phyloP scores from a whole-genome alignment of 2,797 vertebrate genomes.

The Pseudomugil tenellus region DNA sequence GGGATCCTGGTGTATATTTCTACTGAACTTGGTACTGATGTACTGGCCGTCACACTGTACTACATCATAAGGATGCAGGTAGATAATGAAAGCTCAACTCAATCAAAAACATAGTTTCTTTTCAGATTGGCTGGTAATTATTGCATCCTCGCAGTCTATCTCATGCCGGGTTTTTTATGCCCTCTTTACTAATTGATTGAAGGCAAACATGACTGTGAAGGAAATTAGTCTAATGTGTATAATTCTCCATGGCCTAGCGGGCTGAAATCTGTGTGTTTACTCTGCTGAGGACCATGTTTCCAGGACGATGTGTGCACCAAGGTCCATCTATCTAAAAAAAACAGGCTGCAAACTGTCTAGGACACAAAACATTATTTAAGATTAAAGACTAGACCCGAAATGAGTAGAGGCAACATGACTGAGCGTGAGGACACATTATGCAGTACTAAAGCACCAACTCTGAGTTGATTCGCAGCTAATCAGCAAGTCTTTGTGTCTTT shows the following conservation, averaged over 20 bases:
- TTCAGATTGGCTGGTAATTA: constrained; percentile 2
- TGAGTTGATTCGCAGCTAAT: constrained; percentile 19
- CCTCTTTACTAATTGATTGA: constrained; percentile 55
- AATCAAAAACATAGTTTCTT: constrained; percentile 2
- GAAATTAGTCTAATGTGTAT: constrained; percentile 64
- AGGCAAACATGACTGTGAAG: constrained; percentile 58
- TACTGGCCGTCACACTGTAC: not conserved
- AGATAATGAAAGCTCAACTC: not conserved
- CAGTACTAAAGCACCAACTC: constrained; percentile 7
- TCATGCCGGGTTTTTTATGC: constrained; percentile 14
- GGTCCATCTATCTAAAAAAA: constrained; percentile 35
- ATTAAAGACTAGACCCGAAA: constrained; percentile 2
- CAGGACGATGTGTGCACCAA: constrained; percentile 40
- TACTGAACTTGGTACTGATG: not conserved
- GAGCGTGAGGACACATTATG: constrained; percentile 8
- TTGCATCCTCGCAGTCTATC: constrained; percentile 15
- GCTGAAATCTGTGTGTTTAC: constrained; percentile 54
- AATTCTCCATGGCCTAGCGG: constrained; percentile 34
- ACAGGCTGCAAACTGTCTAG: constrained; percentile 27
- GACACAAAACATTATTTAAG: constrained; percentile 9
- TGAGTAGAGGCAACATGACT: not conserved
- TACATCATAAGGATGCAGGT: not conserved
- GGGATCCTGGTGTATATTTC: not conserved
- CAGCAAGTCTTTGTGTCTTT: constrained; percentile 20
- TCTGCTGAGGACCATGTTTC: constrained; percentile 54